Percentiles rank a stretch among this genome's conserved stretches.
These are phyloP conservation scores for Acridotheres tristis DNA, from an alignment of 2,797 vertebrate species.

Conservation along the genomic window DNA sequence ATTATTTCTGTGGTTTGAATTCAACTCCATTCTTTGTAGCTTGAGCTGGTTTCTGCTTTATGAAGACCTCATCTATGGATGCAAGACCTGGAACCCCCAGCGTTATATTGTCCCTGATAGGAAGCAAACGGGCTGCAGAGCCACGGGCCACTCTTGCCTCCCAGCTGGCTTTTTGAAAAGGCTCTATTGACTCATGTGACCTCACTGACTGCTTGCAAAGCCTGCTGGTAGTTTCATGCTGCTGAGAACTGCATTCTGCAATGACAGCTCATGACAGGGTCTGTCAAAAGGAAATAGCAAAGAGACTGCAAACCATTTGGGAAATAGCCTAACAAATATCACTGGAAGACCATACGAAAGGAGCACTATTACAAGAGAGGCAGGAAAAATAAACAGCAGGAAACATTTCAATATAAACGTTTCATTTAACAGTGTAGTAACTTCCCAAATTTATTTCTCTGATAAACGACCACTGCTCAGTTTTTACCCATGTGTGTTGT, in stretches of 20 bases:
- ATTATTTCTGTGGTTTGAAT: background rate
- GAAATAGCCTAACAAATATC: background rate
- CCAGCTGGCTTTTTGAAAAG: background rate
- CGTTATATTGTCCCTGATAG: background rate
- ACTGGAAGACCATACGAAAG: background rate
- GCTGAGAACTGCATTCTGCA: background rate
- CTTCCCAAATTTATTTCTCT: background rate
- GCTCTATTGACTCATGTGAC: background rate
- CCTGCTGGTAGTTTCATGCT: background rate
- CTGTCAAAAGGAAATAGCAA: background rate
- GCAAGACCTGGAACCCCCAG: background rate
- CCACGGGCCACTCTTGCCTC: background rate
- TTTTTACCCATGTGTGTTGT: background rate
- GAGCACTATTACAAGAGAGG: background rate
- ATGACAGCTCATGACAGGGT: background rate
- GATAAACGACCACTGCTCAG: background rate
- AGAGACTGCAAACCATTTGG: background rate
- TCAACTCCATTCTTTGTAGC: background rate
- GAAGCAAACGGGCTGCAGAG: background rate
- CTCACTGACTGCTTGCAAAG: background rate
- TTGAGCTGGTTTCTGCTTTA: background rate
- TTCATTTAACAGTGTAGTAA: background rate
- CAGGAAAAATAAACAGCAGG: background rate
- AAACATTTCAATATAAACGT: background rate
- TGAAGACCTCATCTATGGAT: background rate